Percentiles rank a stretch among this genome's conserved stretches.
Evolutionary conservation across 2,113 vertebrate species (phyloP).

Genomic region (Cercocebus atys): DNA sequence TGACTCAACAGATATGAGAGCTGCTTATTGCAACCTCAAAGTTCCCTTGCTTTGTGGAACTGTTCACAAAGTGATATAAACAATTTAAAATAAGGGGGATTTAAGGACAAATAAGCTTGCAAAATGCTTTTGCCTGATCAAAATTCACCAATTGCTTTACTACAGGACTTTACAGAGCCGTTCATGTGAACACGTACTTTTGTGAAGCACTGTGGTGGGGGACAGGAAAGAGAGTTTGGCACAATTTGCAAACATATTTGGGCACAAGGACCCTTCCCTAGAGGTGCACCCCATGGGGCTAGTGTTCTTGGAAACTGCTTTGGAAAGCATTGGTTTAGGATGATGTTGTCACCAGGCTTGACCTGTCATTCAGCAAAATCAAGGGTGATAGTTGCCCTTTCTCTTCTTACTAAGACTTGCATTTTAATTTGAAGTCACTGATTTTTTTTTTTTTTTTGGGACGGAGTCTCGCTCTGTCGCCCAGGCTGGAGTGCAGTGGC

Average conservation of each 20-base stretch:
- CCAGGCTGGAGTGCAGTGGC: no score
- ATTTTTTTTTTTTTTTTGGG: not conserved
- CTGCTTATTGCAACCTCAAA: not conserved
- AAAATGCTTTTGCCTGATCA: not conserved
- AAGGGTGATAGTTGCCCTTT: not conserved
- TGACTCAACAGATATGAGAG: not conserved
- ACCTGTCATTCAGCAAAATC: not conserved
- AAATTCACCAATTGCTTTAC: not conserved
- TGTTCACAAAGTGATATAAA: not conserved
- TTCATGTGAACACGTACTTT: not conserved
- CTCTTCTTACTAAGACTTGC: not conserved
- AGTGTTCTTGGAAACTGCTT: not conserved
- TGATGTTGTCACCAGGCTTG: not conserved
- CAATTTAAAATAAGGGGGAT: not conserved
- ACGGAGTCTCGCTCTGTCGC: no score
- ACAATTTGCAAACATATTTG: not conserved
- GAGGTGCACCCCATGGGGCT: not conserved
- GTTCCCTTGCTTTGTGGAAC: not conserved
- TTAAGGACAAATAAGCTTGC: not conserved
- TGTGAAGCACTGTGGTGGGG: not conserved
- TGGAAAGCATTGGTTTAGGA: not conserved
- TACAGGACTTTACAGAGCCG: not conserved
- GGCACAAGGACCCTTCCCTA: not conserved
- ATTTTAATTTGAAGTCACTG: conserved; percentile 24
- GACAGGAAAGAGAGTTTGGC: not conserved